Percentiles rank a stretch among this genome's conserved stretches.
Conservation (phyloP, 1,140 invertebrate species). For the Drusus annulatus region DNA sequence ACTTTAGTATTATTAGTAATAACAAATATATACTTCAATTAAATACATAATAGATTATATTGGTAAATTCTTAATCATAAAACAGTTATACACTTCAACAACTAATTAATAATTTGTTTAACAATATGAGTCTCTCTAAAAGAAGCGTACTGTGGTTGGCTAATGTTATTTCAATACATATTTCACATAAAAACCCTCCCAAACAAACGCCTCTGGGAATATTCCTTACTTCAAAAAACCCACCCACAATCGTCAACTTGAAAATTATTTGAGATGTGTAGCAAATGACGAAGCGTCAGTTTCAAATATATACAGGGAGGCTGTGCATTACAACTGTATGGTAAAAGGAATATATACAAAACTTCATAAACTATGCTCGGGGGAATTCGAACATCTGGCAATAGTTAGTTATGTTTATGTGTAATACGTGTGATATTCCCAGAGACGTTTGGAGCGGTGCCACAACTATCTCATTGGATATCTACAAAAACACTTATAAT, state of each 20-base stretch:
- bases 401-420: no score
- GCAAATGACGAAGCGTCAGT: no score
- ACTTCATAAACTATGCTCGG: not conserved
- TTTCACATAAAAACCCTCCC: conserved; percentile 10
- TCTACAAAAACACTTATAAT: conserved; percentile 38
- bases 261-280: no score
- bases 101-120: conserved; percentile 50
- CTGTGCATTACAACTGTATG: not conserved
- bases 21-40: conserved; percentile 43
- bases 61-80: conserved; percentile 36
- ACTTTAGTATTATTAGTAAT: conserved; percentile 35
- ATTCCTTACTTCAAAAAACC: not conserved
- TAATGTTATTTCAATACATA: conserved; percentile 45
- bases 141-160: conserved; percentile 59
- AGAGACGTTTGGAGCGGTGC: not conserved
- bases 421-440: not conserved
- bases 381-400: no score
- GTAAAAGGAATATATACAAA: conserved; percentile 12
- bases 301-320: no score
- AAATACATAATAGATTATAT: conserved; percentile 35
- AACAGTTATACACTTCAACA: conserved; percentile 40
- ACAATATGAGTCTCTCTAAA: conserved; percentile 59
- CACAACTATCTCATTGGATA: not conserved
- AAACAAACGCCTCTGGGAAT: not conserved
- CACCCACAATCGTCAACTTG: no score